Evolutionary conservation across 92 coral and sea anemone genomes (phyloP).

Genomic region (Epizoanthus stellaris): DNA sequence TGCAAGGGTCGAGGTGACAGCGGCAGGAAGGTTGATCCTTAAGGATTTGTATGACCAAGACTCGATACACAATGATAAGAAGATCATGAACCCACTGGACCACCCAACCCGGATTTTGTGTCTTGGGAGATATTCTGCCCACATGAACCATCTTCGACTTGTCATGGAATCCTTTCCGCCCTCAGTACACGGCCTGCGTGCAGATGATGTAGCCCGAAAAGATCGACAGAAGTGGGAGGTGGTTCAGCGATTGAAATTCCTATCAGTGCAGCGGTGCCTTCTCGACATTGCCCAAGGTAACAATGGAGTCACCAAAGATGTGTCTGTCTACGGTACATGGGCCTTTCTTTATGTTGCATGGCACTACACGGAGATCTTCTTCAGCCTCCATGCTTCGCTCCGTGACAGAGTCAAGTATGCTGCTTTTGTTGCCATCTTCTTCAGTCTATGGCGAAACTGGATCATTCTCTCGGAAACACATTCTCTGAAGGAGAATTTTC

Average conservation of each 20-base stretch:
- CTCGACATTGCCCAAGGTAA: constrained; percentile 60
- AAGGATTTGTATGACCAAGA: constrained; percentile 60
- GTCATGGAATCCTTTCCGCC: constrained; percentile 52
- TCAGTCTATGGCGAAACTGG: constrained; percentile 69
- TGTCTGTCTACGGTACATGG: constrained; percentile 68
- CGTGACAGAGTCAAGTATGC: constrained; percentile 64
- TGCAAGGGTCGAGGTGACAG: constrained; percentile 42
- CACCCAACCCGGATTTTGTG: constrained; percentile 53
- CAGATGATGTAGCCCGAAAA: constrained; percentile 16
- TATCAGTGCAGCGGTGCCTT: constrained; percentile 47
- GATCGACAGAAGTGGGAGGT: neutral
- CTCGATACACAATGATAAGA: constrained; percentile 56
- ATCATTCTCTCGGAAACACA: constrained; percentile 38
- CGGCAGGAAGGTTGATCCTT: constrained; percentile 40
- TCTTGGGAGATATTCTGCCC: constrained; percentile 52
- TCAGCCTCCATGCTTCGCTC: constrained; percentile 69
- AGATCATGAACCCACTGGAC: constrained; percentile 52
- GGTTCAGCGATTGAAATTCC: constrained; percentile 35
- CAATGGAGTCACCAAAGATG: constrained; percentile 62
- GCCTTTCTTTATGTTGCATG: constrained; percentile 68
- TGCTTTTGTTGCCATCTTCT: constrained; percentile 62
- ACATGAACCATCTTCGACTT: constrained; percentile 50
- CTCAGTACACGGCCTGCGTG: constrained; percentile 18
- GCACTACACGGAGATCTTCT: constrained; percentile 68
- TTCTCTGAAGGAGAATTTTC: constrained; percentile 52